Conservation (phyloP, 2,113 vertebrate species). For the Acanthochromis polyacanthus region DNA sequence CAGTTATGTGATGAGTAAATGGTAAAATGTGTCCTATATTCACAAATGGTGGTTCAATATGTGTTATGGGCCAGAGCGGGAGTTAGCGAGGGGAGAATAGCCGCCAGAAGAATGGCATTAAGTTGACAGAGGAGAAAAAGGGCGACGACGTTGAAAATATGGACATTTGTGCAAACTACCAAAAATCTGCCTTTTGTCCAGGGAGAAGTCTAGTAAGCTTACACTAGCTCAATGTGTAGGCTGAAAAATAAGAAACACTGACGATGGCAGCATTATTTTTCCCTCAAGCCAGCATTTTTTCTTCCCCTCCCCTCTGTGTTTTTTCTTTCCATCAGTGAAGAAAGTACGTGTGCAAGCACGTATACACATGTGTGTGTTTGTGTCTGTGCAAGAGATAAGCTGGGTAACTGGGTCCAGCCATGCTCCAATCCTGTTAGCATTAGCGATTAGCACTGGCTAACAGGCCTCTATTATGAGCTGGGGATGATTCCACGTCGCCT, state of each 20-base stretch:
- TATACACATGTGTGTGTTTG: conserved; percentile 16
- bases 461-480: conserved; percentile 69
- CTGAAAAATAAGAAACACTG: conserved; percentile 70
- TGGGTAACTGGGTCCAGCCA: conserved; percentile 66
- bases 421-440: conserved; percentile 80
- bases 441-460: conserved; percentile 78
- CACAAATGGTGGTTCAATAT: background rate
- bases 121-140: conserved; percentile 23
- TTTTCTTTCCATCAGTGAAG: conserved; percentile 60
- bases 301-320: background rate
- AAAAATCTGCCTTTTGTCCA: conserved; percentile 63
- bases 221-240: conserved; percentile 63
- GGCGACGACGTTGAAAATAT: conserved; percentile 36
- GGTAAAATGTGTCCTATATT: background rate
- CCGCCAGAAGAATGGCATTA: conserved; percentile 31
- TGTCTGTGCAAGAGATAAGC: conserved; percentile 65
- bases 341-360: conserved; percentile 32
- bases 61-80: background rate
- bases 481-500: conserved; percentile 62
- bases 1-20: background rate
- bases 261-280: conserved; percentile 75
- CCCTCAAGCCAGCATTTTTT: conserved; percentile 72
- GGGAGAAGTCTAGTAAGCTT: conserved; percentile 64
- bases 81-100: conserved; percentile 6
- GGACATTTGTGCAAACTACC: conserved; percentile 64